Evolutionary conservation across 2,113 vertebrate genomes (phyloP).

Genomic region (Australoheros scitulus): DNA sequence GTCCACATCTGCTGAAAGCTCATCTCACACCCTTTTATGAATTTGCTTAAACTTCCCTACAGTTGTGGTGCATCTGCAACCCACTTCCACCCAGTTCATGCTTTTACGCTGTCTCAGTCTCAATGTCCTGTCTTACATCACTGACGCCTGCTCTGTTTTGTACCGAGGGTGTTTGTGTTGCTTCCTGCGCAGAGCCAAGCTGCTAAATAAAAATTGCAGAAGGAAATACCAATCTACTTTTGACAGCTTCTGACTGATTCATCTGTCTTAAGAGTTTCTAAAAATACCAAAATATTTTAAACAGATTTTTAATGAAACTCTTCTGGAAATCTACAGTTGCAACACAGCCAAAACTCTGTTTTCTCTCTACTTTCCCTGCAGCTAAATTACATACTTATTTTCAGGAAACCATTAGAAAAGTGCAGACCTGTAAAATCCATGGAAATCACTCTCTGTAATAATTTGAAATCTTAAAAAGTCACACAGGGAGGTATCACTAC

Average conservation of each 20-base stretch:
- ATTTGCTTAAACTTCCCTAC: not conserved
- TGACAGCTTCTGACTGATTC: not conserved
- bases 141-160: not conserved
- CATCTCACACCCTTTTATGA: not conserved
- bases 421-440: not conserved
- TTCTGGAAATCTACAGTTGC: not conserved
- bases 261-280: not conserved
- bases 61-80: not conserved
- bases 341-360: not conserved
- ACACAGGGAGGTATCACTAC: not conserved
- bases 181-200: not conserved
- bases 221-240: not conserved
- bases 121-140: not conserved
- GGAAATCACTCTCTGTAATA: slow-evolving; percentile 6
- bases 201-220: not conserved
- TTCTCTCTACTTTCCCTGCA: not conserved
- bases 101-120: not conserved
- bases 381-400: not conserved
- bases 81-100: not conserved
- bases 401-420: not conserved
- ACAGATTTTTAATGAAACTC: no score
- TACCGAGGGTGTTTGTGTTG: not conserved
- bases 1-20: not conserved
- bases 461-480: slow-evolving; percentile 3
- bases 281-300: no score